Conservation (phyloP, 2,113 vertebrate genomes). For the Oriolus oriolus region DNA sequence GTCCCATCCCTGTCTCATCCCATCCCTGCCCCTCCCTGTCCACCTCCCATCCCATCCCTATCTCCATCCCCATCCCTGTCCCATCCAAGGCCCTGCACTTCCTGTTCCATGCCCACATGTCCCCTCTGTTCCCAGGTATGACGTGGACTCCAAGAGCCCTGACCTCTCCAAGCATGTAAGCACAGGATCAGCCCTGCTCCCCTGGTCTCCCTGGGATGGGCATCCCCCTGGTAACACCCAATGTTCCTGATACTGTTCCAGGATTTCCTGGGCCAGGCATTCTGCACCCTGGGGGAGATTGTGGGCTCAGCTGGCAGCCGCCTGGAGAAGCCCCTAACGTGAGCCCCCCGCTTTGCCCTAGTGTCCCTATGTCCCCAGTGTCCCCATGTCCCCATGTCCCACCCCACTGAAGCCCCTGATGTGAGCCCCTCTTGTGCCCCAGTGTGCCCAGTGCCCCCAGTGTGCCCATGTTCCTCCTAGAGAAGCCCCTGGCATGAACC, state of each 20-base stretch:
- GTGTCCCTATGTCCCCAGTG: not conserved
- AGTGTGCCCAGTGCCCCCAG: not conserved
- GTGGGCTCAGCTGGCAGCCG: conserved; percentile 91
- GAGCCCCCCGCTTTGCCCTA: conserved; percentile 25
- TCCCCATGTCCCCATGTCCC: not conserved
- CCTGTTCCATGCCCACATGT: rapidly evolving
- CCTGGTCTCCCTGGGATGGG: not conserved
- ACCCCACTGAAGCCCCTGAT: not conserved
- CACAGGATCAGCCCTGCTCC: not conserved
- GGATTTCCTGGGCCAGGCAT: conserved; percentile 94
- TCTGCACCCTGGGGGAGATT: conserved; percentile 93
- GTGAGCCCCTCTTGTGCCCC: not conserved
- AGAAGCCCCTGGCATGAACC: not conserved
- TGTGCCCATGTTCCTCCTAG: not conserved
- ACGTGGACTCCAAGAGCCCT: conserved; percentile 94
- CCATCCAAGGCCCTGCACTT: not conserved
- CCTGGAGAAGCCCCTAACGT: conserved; percentile 91
- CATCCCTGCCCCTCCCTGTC: no score
- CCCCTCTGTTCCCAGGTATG: conserved; percentile 78
- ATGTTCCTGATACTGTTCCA: not conserved
- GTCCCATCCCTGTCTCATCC: not conserved
- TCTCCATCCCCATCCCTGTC: not conserved
- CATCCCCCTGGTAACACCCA: not conserved
- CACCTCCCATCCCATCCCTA: not conserved
- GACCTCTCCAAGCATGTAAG: conserved; percentile 96